A percentile compares a stretch with the other conserved stretches of the same genome.
Conservation (phyloP, 2,888 invertebrate genomes). For the Formica aserva region DNA sequence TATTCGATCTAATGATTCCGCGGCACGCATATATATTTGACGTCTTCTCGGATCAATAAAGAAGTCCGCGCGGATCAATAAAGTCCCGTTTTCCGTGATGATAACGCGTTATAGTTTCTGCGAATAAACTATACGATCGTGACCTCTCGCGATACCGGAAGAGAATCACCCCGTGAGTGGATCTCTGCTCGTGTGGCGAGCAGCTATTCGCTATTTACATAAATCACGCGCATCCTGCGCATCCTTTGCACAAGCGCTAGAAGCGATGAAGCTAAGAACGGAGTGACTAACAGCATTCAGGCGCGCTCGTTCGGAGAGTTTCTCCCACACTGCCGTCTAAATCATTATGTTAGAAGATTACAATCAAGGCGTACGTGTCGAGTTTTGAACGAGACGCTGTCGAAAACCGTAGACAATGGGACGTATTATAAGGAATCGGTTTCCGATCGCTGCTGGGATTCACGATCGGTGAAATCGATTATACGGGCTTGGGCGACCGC, state of each 20-base stretch:
- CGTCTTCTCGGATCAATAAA: conserved; percentile 34
- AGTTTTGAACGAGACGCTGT: conserved; percentile 57
- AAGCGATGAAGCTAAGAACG: conserved; percentile 64
- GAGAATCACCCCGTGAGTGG: conserved; percentile 51
- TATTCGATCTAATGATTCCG: conserved; percentile 13
- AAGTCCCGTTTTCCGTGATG: conserved; percentile 14
- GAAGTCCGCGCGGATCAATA: conserved; percentile 19
- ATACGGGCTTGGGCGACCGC: not conserved
- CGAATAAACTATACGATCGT: conserved; percentile 23
- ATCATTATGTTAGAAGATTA: conserved; percentile 78
- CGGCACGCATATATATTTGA: not conserved
- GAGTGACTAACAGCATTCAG: conserved; percentile 68
- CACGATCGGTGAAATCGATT: not conserved
- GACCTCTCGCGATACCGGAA: conserved; percentile 55
- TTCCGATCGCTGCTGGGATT: conserved; percentile 34
- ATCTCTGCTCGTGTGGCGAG: conserved; percentile 57
- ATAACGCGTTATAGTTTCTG: conserved; percentile 48
- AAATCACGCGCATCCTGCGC: conserved; percentile 58
- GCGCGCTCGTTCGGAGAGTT: conserved; percentile 49
- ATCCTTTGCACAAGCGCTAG: conserved; percentile 51
- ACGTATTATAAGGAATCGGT: conserved; percentile 66
- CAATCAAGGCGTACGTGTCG: conserved; percentile 75
- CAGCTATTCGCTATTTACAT: conserved; percentile 64
- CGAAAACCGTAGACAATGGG: conserved; percentile 70
- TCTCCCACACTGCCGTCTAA: conserved; percentile 63